Evolutionary conservation across 2,888 invertebrate species (phyloP), one percentile per base, ranked within the genome.

Genomic region (Brachylomia viminalis): DNA sequence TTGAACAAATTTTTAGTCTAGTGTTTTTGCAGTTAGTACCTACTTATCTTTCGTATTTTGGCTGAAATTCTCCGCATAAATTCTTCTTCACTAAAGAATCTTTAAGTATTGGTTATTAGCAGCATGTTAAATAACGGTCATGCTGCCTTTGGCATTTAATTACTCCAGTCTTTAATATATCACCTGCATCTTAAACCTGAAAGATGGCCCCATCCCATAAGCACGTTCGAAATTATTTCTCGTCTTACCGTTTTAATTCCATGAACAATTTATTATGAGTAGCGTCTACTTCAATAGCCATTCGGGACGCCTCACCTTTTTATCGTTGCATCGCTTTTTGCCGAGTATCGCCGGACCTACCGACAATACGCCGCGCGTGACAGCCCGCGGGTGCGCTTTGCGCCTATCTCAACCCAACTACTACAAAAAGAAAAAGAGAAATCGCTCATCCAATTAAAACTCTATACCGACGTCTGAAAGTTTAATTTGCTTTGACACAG

Each of bases 331-430:
- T 91, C 86, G 80, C 88, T 94, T 93, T 93, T 93, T 93, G 91
- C 92, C 88, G 87, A 86, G 88, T 84, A 83, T 85, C 84, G 83
- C 72, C 85, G 82, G 79, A 90, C 86, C 85, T 86, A 86, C 90
- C 90, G 90, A 93, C 93, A 93, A 94, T 91, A 90, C 90, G 79
- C 89, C 91, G 93, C 95, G 95, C 95, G 95, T 95, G 95, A 95
- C 95, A 94, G 93, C 95, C 93, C 91, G 94, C 95, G 95, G 95
- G 93, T 94, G 94, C 94, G 91, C 92, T 91, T 93, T 91, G 93
- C 92, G 92, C 92, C 92, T 91, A 92, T 92, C 91, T 92, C 87
- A 84, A 87, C 89, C 80, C 75, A 90, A 91, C 91, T 88, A 90
- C 89, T 83, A 89, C 84, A 93, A 92, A 93, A 93, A 93, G 89